These are phyloP conservation scores for Zootoca vivipara DNA, from an alignment of 2,113 vertebrate species.

Conservation along the genomic window DNA sequence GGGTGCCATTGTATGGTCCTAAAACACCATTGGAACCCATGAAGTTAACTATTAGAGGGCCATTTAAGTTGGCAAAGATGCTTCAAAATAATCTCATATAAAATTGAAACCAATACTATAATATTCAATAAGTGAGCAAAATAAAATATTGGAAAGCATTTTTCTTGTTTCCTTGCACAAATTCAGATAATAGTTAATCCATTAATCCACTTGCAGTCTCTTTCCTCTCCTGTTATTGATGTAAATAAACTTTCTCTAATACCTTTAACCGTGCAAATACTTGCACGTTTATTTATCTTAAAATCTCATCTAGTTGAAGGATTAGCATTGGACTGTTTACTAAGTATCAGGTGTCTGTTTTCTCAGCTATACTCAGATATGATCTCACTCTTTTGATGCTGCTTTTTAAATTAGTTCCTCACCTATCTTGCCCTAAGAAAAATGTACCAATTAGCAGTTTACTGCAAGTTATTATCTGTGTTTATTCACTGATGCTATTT, in stretches of 20 bases:
- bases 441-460: background rate
- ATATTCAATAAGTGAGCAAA: background rate
- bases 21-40: no score
- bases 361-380: background rate
- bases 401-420: background rate
- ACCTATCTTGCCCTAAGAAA: background rate
- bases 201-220: background rate
- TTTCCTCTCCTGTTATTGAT: background rate
- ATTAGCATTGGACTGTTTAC: background rate
- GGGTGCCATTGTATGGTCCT: no score
- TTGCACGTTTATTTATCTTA: background rate
- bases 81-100: background rate
- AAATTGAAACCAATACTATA: background rate
- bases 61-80: background rate
- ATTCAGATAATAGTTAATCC: fast-evolving
- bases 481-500: background rate
- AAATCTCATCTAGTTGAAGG: background rate
- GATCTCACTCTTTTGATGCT: background rate
- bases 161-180: background rate
- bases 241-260: background rate
- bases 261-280: background rate
- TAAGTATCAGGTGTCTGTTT: background rate
- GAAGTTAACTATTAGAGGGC: background rate
- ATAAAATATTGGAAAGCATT: background rate
- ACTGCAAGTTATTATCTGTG: background rate